phyloP scores from a whole-genome alignment of 2,113 vertebrate species.

The Sapayoa aenigma region DNA sequence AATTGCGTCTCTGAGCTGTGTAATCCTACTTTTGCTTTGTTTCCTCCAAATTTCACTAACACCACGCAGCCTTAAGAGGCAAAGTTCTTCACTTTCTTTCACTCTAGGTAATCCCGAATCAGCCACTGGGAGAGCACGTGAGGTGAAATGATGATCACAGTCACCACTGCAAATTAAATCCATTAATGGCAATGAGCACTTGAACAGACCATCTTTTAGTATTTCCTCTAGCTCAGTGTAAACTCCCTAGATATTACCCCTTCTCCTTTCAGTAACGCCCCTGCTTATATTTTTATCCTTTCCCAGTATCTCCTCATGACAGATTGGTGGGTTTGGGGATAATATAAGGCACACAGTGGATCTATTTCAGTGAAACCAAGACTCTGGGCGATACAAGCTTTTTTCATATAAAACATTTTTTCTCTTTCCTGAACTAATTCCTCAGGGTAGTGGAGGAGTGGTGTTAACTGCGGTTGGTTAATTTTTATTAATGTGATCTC shows the following conservation, averaged over 20 bases:
- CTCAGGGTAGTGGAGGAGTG: background rate
- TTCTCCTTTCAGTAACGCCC: background rate
- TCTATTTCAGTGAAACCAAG: background rate
- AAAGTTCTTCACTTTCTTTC: background rate
- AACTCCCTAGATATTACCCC: background rate
- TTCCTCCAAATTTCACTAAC: background rate
- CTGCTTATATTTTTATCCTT: background rate
- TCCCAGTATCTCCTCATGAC: background rate
- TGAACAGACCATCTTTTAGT: background rate
- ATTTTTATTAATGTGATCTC: conserved; percentile 9
- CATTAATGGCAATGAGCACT: background rate
- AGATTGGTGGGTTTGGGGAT: background rate
- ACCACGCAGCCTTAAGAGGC: background rate
- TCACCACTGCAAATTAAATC: background rate
- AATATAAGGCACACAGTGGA: fast-evolving
- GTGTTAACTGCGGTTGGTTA: background rate
- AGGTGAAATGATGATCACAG: background rate
- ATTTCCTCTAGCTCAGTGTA: background rate
- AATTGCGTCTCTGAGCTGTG: background rate
- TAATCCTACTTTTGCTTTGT: background rate
- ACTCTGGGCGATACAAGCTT: background rate
- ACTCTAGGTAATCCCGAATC: background rate
- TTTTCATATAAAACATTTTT: background rate
- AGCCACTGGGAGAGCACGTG: background rate
- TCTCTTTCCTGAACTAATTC: background rate